Evolutionary conservation across 2,113 vertebrate species (phyloP), one percentile per base, ranked within the genome.

Genomic region (Nansenia antarctica): DNA sequence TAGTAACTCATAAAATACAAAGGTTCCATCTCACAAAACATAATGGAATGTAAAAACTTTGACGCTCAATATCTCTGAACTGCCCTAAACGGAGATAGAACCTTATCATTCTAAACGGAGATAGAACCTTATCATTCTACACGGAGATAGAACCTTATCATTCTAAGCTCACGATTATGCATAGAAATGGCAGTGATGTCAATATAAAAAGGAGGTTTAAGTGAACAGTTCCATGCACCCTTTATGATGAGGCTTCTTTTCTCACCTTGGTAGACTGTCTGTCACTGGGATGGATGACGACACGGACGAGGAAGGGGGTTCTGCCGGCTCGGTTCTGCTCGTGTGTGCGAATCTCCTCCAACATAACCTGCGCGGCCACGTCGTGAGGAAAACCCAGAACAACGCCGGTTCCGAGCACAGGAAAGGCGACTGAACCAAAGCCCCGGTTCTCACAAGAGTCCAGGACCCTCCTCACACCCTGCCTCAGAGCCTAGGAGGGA

Each of bases 231-330:
- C 14, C 18, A 5, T 18, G 31, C 9, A 22, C 2, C 18, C 7
- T 12, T 30, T 18, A 20, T 11, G 9, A 6, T 11, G 12, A 37
- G 60, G n/a, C 4, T 53, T n/a, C n/a, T n/a, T n/a, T 37, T 24
- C 58, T 76, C 26, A 89, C 90, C 82, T 81, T 80, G 45, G 66
- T 61, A 1, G 81, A 77, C 1, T 82, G 70, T 72, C 76, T 86
- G 68, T 88, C 79, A 3, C 0, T 66, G 8, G 83, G 80, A 32
- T 87, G 84, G 60, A 90, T 63, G 9, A 88, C 67, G 5, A 90
- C 1, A 1, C 72, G 66, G 20, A 90, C 60, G 20, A 73, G 49
- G 60, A 85, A 74, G 22, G 79, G 8, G 4, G 57, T 30, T 9
- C 8, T 24, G 9, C 3, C 26, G 7, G 2, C 2, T 57, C 47